A percentile compares a stretch with the other conserved stretches of the same genome.
These are phyloP conservation scores for Sipha maydis DNA, from an alignment of 2,888 invertebrate species.

Conservation along the genomic window DNA sequence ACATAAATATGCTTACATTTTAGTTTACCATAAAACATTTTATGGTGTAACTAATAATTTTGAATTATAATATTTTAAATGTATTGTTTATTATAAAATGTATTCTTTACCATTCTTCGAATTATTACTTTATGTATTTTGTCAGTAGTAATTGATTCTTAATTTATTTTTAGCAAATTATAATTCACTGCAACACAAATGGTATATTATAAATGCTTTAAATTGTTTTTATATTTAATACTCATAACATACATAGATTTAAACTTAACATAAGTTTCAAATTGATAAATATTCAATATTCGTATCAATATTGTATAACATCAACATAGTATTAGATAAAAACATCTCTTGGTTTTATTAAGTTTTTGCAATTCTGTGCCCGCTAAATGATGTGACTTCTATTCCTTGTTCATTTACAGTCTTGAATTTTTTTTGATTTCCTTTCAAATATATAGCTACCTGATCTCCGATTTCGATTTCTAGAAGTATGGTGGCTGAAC, in stretches of 20 bases:
- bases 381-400: slow-evolving; percentile 48
- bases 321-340: neutral
- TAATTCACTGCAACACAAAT: neutral
- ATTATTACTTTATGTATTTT: neutral
- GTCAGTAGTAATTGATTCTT: neutral
- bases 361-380: slow-evolving; percentile 43
- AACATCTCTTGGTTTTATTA: neutral
- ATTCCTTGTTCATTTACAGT: slow-evolving; percentile 9
- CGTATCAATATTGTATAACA: no score
- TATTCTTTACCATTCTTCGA: neutral
- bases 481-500: slow-evolving; percentile 49
- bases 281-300: no score
- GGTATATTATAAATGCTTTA: neutral
- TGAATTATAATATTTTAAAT: neutral
- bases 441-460: slow-evolving; percentile 35
- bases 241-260: no score
- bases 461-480: slow-evolving; percentile 44
- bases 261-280: no score
- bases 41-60: neutral
- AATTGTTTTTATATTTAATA: neutral
- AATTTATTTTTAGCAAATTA: neutral
- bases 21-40: neutral
- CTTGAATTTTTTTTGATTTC: slow-evolving; percentile 29
- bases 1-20: neutral
- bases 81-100: neutral